Percentiles rank a stretch among this genome's conserved stretches.
Conservation (phyloP, 1,140 invertebrate genomes). For the Brachionus koreanus region DNA sequence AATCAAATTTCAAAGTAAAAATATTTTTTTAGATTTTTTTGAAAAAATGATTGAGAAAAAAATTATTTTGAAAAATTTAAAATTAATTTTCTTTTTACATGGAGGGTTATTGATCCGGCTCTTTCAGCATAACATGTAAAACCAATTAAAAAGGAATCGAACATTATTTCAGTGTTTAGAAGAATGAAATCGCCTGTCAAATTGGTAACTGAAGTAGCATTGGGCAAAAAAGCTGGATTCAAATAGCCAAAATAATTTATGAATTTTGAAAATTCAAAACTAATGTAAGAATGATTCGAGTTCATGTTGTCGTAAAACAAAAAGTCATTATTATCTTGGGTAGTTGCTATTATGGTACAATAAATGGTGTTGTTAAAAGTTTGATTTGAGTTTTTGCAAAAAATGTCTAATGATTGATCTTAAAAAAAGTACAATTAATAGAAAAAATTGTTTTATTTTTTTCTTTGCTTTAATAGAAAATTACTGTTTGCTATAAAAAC, state of each 20-base stretch:
- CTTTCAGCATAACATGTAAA: neutral
- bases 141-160: neutral
- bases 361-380: neutral
- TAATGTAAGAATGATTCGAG: neutral
- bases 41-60: neutral
- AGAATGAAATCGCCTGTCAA: neutral
- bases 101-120: neutral
- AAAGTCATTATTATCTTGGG: neutral
- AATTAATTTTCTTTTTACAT: neutral
- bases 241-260: slow-evolving; percentile 9
- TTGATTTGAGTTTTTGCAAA: neutral
- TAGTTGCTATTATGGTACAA: neutral
- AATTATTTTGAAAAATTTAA: too few species aligned
- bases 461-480: neutral
- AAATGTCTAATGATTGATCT: neutral
- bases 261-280: neutral
- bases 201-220: neutral
- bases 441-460: neutral
- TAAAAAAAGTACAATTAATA: neutral
- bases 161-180: neutral
- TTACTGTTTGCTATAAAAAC: neutral
- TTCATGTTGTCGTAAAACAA: neutral
- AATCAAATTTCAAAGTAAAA: too few species aligned
- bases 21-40: too few species aligned
- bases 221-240: neutral